phyloP scores from a whole-genome alignment of 2,797 vertebrate genomes.

The Tamandua tetradactyla region DNA sequence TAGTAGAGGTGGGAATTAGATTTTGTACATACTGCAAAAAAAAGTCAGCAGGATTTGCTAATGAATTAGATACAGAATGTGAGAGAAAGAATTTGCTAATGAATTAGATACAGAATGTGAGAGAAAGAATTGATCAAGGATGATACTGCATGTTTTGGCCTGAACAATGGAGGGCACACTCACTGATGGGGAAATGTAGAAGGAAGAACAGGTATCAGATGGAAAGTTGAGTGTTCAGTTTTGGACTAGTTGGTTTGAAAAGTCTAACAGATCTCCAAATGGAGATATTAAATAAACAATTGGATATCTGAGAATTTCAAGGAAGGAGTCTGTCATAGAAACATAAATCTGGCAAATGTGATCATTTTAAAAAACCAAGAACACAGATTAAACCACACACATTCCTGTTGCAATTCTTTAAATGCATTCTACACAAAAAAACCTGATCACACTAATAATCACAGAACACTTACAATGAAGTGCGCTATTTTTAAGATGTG shows the following conservation, averaged over 20 bases:
- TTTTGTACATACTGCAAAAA: background rate
- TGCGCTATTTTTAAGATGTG: background rate
- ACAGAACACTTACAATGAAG: rapidly evolving
- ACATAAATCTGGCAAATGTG: background rate
- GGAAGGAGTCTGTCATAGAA: background rate
- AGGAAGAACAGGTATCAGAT: background rate
- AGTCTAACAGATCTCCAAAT: background rate
- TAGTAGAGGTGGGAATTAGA: rapidly evolving
- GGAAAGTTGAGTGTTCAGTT: background rate
- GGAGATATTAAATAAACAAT: background rate
- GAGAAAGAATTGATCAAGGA: background rate
- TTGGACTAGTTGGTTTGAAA: background rate
- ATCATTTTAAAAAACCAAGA: background rate
- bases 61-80: background rate
- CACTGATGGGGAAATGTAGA: background rate
- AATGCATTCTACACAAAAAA: background rate
- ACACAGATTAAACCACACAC: background rate
- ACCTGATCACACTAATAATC: background rate
- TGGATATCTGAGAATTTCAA: background rate
- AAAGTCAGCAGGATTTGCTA: background rate
- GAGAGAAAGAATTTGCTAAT: background rate
- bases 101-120: background rate
- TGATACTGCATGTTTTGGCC: background rate
- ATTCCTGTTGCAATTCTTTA: background rate
- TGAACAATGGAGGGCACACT: background rate